Conservation (phyloP, 2,113 vertebrate species). For the Chrysochloris asiatica region DNA sequence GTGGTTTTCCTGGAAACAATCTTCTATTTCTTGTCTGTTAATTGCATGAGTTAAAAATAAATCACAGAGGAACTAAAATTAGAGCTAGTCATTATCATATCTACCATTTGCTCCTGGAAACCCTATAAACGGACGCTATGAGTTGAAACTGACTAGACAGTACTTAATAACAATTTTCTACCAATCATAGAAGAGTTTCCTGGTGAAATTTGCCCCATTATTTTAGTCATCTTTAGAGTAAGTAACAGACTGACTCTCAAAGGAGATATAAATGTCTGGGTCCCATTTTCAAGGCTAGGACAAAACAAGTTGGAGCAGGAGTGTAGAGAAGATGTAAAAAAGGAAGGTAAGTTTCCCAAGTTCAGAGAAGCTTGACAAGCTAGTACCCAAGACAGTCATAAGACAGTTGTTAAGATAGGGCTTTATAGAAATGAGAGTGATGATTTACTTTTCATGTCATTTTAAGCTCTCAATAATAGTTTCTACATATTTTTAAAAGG, state of each 20-base stretch:
- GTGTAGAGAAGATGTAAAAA: background rate
- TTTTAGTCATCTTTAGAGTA: background rate
- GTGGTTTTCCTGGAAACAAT: background rate
- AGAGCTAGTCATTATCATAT: background rate
- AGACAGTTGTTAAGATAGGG: background rate
- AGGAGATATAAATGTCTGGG: too few species aligned
- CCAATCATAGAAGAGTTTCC: background rate
- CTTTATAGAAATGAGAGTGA: background rate
- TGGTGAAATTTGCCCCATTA: background rate
- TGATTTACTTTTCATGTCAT: background rate
- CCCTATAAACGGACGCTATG: too few species aligned
- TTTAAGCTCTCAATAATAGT: background rate
- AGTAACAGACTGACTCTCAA: too few species aligned
- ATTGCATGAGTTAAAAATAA: slow-evolving; percentile 31
- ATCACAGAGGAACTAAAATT: background rate
- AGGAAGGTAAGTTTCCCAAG: background rate
- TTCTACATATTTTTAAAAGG: too few species aligned
- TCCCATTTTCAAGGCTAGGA: background rate
- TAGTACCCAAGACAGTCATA: too few species aligned
- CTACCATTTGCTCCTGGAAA: too few species aligned
- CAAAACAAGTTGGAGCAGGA: background rate
- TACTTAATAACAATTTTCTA: too few species aligned
- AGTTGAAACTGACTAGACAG: too few species aligned
- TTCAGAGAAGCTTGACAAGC: background rate
- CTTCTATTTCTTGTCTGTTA: slow-evolving; percentile 37